Base-by-base conservation (phyloP, 2,113 vertebrate genomes). In the Chaetodon trifascialis region DNA sequence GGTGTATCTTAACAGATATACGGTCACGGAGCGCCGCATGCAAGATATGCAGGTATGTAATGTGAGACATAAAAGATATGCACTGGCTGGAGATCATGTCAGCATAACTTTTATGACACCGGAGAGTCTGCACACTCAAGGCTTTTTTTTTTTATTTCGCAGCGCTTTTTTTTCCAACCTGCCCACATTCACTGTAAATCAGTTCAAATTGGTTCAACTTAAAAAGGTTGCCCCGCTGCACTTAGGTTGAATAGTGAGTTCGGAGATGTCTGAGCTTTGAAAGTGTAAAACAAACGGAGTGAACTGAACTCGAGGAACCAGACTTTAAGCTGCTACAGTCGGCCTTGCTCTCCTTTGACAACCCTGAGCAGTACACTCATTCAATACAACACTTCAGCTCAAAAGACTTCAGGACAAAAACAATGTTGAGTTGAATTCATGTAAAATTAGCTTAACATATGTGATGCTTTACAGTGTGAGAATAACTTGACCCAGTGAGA, bases 21-120 rank as follows among this genome's bases (percentile, higher is more conserved):
- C 25, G 59, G 69, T 65, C 60, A 56, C 23, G 5, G 25, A 62
- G 55, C 68, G 51, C 49, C 51, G 40, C 46, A 25, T 34, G 9
- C 11, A n/a, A 51, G 65, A 79, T 38, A 65, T 47, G 36, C 30
- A 62, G 10, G 51, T 44, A 25, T 4, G 42, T 12, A 62, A 70
- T 38, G 21, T 34, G 21, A 55, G 52, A 42, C 25, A 67, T 30
- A 40, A 73, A 69, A 72, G 7, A 86, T 63, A 64, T 9, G 46
- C 25, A 51, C 15, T 23, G 55, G 68, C 15, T 66, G 14, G 1
- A 56, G 49, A 54, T 69, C 11, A 56, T 60, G 64, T 65, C 64
- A 82, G 52, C 59, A 16, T 58, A 68, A 79, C 52, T 77, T 73
- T 83, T 25, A 66, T 34, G 56, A 64, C 30, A 17, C 11, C 4